Base-by-base conservation (phyloP, 92 coral and sea anemone species). In the Zoanthus gigantus region DNA sequence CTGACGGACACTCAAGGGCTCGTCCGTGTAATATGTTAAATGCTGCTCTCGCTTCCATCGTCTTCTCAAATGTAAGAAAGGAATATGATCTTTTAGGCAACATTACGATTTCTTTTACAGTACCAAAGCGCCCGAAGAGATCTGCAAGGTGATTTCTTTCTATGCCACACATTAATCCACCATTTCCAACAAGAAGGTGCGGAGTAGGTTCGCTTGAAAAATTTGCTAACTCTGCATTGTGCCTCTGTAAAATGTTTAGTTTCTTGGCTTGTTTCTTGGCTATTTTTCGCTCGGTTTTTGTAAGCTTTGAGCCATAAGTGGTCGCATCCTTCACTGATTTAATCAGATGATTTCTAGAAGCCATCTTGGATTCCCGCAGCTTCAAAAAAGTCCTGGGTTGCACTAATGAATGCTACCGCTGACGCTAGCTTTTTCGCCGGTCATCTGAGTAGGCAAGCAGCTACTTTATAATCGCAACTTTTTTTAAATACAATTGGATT, bases 141-240 rank as follows among this genome's bases (percentile, higher is more conserved):
- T 80, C 82, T 73, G 86, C 72, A 29, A 97, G 84, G 54, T 91
- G 95, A 48, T 69, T 88, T 30, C 99, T 89, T 56, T 97, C 85
- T 1, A 95, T 73, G 6, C 99, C 99, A 72, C 98, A 95, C 96
- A 94, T 95, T 44, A 97, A 57, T 5, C 99, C 99, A 23, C 99
- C 99, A 87, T 97, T 97, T 72, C 96, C 96, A 45, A 97, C 93
- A 72, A 97, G 79, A 79, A 97, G 75, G 84, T 97, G 95, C 37
- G 91, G 76, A 52, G 99, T 93, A 2, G 99, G 98, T 31, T 72
- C 83, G 48, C 89, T 88, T 32, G 98, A 95, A 44, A 97, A 44
- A 28, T 74, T 89, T 32, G 95, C 92, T 28, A 94, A 80, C 48
- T 95, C 97, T 13, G 88, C 48, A 48, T 85, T 91, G 73, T 91